A percentile compares a stretch with the other conserved stretches of the same genome.
Evolutionary conservation across 23 tunicate genomes (phyloP).

Genomic region (Styela clava): DNA sequence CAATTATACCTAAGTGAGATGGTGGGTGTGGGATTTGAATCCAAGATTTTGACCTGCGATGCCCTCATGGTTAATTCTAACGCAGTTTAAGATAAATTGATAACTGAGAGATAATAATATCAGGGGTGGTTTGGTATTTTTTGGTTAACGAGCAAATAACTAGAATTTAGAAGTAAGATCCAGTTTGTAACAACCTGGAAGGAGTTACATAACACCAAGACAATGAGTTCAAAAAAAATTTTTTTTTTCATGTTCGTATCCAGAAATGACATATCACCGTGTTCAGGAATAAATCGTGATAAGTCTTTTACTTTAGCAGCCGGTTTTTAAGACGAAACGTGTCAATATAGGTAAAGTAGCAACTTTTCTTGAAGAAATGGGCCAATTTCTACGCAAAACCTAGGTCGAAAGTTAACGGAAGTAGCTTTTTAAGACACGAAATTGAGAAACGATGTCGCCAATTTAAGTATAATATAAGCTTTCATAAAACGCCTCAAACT

Average conservation of each 20-base stretch:
- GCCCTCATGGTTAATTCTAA: no score
- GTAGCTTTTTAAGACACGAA: neutral
- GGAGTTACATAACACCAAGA: neutral
- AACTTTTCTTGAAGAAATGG: neutral
- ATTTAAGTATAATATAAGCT: neutral
- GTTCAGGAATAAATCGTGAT: neutral
- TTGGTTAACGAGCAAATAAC: no score
- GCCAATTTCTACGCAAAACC: neutral
- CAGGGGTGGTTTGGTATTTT: no score
- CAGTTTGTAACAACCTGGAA: no score
- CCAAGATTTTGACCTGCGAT: no score
- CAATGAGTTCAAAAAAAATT: neutral
- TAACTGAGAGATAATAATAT: no score
- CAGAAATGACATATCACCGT: neutral
- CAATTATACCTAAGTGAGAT: no score
- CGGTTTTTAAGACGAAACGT: neutral
- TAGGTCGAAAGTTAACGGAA: neutral
- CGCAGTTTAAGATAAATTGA: no score
- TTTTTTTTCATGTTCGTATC: no score
- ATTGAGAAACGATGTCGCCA: neutral
- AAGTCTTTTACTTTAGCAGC: neutral
- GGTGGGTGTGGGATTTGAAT: no score
- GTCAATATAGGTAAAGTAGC: neutral
- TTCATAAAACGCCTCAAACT: neutral
- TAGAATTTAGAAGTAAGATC: no score